Conservation (phyloP, 2,797 vertebrate genomes). For the Poeciliopsis turneri region DNA sequence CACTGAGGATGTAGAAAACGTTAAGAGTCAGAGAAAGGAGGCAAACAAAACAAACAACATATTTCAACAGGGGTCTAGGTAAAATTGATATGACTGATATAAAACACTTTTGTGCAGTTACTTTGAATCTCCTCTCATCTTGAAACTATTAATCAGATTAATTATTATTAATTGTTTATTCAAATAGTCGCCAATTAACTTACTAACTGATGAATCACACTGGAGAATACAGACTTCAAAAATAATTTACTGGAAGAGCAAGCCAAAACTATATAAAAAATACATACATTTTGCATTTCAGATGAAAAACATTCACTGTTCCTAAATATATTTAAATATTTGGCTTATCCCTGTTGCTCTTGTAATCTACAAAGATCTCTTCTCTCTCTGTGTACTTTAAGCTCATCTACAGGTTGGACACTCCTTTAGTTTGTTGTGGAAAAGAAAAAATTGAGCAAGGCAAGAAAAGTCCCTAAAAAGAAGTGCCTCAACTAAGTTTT, state of each 20-base stretch:
- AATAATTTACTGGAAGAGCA: too few species aligned
- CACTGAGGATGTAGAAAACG: conserved; percentile 69
- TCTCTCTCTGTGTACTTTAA: neutral
- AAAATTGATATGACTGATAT: neutral
- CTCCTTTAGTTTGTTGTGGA: neutral
- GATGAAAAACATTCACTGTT: too few species aligned
- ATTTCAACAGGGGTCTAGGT: neutral
- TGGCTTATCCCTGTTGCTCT: neutral
- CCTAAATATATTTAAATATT: neutral
- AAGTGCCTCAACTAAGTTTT: neutral
- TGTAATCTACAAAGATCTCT: neutral
- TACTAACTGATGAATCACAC: too few species aligned
- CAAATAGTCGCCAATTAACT: neutral
- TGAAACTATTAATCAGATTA: neutral
- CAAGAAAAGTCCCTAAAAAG: neutral
- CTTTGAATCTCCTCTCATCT: neutral
- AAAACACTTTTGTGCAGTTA: neutral
- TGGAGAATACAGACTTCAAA: too few species aligned
- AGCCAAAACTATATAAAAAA: too few species aligned
- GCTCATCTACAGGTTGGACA: neutral
- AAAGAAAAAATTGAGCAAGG: neutral
- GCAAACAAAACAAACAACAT: neutral
- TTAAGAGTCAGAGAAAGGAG: neutral
- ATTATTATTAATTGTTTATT: too few species aligned
- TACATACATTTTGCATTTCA: too few species aligned